phyloP scores from a whole-genome alignment of 1,140 invertebrate genomes.

The Drosophila prosaltans region DNA sequence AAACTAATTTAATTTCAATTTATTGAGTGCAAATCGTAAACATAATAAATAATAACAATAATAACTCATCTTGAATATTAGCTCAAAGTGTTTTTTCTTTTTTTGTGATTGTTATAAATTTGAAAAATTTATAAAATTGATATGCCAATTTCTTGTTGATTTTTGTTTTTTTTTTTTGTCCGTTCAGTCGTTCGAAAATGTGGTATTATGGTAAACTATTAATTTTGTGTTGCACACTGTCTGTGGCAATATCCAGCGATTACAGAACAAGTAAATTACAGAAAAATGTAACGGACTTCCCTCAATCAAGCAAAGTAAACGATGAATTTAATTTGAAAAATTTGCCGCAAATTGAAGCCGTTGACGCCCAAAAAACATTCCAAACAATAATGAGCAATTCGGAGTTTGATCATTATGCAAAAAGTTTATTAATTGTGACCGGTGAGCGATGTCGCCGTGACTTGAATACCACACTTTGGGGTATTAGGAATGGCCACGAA shows the following conservation, averaged over 20 bases:
- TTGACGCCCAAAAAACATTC: background rate
- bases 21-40: background rate
- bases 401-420: constrained; percentile 31
- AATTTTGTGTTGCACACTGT: constrained; percentile 2
- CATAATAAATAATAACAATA: background rate
- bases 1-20: constrained; percentile 4
- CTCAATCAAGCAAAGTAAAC: background rate
- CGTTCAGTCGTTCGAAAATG: background rate
- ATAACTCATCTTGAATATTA: no score
- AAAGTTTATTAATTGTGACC: constrained; percentile 38
- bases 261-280: background rate
- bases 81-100: no score
- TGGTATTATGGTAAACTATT: background rate
- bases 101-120: background rate
- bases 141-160: background rate
- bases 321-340: background rate
- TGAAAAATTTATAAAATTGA: background rate
- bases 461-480: constrained; percentile 46
- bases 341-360: background rate
- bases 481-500: constrained; percentile 23
- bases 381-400: constrained; percentile 18
- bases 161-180: background rate
- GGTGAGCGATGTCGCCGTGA: constrained; percentile 33
- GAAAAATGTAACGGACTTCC: constrained; percentile 3
- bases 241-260: constrained; percentile 3